Percentiles rank a stretch among this genome's conserved stretches.
phyloP scores from a whole-genome alignment of 2,113 vertebrate species.

The Micronisus gabar region DNA sequence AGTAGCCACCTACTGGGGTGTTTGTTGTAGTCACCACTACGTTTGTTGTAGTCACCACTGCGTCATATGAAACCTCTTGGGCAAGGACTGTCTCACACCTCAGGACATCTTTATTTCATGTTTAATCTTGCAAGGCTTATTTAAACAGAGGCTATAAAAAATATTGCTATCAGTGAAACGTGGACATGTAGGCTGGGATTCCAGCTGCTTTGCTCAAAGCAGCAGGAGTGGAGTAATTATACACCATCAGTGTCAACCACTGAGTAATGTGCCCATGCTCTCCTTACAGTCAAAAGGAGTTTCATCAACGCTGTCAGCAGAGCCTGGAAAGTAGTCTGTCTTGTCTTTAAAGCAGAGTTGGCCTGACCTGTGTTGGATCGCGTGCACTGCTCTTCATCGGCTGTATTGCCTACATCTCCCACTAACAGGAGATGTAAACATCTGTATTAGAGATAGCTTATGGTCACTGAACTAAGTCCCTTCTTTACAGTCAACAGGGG shows the following conservation, averaged over 20 bases:
- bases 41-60: background rate
- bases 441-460: background rate
- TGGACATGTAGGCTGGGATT: background rate
- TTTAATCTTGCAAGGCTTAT: background rate
- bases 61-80: background rate
- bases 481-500: accelerated
- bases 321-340: background rate
- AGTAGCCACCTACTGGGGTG: background rate
- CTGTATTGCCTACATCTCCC: background rate
- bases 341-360: background rate
- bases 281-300: background rate
- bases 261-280: background rate
- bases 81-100: background rate
- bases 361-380: background rate
- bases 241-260: accelerated
- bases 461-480: background rate
- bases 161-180: background rate
- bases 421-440: background rate
- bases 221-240: background rate
- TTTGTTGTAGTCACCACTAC: background rate
- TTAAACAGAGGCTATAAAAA: background rate
- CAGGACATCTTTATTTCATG: background rate
- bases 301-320: accelerated
- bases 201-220: background rate
- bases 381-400: background rate